phyloP scores from a whole-genome alignment of 2,797 vertebrate species.

The Argentina silus region DNA sequence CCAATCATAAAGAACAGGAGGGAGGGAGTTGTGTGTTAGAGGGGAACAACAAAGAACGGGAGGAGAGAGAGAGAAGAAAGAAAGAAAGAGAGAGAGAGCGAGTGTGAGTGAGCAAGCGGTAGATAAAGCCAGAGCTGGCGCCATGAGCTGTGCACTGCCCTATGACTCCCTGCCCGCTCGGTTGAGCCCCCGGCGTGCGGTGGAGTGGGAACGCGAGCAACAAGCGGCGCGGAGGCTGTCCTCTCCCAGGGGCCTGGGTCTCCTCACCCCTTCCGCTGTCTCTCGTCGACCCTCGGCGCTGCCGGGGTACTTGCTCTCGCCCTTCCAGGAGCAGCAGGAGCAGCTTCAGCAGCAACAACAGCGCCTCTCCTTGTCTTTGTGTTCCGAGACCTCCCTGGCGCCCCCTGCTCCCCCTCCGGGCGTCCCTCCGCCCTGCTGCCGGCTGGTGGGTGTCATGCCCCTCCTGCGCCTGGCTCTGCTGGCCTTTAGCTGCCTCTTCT shows the following conservation, averaged over 20 bases:
- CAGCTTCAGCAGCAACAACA: constrained; percentile 60
- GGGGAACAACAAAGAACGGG: constrained; percentile 28
- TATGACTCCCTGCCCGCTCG: constrained; percentile 74
- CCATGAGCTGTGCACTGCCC: constrained; percentile 76
- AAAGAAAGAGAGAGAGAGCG: constrained; percentile 44
- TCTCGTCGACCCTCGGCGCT: constrained; percentile 73
- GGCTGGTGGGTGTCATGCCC: constrained; percentile 78
- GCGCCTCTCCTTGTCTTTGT: constrained; percentile 70
- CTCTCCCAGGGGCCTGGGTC: constrained; percentile 65
- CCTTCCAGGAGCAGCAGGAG: constrained; percentile 68
- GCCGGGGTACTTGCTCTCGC: constrained; percentile 71
- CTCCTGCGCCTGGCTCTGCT: constrained; percentile 85
- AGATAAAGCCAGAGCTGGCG: constrained; percentile 65
- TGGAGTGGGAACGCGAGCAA: constrained; percentile 73
- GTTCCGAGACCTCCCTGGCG: constrained; percentile 77
- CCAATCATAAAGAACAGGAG: constrained; percentile 70
- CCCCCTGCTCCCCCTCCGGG: constrained; percentile 68
- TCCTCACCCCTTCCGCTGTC: constrained; percentile 62
- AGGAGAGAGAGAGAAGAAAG: constrained; percentile 42
- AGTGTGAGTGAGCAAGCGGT: constrained; percentile 33
- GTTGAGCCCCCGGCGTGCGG: constrained; percentile 67
- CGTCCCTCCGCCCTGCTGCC: constrained; percentile 69
- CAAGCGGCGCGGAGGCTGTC: constrained; percentile 71
- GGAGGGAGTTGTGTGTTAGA: constrained; percentile 49
- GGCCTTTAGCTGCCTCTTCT: constrained; percentile 89